phyloP scores from a whole-genome alignment of 1,140 invertebrate species.

The Macrotrachela quadricornifera region DNA sequence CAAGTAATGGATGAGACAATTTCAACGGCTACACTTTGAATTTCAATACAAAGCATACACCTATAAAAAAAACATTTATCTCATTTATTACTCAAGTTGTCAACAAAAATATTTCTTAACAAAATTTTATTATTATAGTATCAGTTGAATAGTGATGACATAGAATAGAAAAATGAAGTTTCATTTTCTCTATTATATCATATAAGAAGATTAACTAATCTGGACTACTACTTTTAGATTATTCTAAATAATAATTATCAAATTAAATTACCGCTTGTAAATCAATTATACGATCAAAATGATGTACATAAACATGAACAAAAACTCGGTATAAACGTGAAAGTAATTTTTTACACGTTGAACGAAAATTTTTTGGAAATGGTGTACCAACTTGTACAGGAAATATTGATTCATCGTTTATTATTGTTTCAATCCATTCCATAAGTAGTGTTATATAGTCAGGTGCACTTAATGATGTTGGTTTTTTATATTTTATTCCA shows the following conservation, averaged over 20 bases:
- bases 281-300: slow-evolving; percentile 67
- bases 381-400: slow-evolving; percentile 60
- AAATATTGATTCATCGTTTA: slow-evolving; percentile 69
- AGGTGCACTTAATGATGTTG: slow-evolving; percentile 60
- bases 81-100: too few relatives aligned
- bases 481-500: slow-evolving; percentile 60
- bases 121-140: too few relatives aligned
- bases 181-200: too few relatives aligned
- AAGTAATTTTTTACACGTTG: slow-evolving; percentile 62
- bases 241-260: not conserved
- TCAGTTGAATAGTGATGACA: too few relatives aligned
- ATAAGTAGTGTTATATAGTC: slow-evolving; percentile 67
- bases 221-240: too few relatives aligned
- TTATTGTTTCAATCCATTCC: slow-evolving; percentile 81
- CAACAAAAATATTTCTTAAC: too few relatives aligned
- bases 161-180: too few relatives aligned
- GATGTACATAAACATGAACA: slow-evolving; percentile 85
- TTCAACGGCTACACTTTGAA: too few relatives aligned
- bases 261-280: slow-evolving; percentile 56
- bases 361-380: slow-evolving; percentile 63
- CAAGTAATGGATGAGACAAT: too few relatives aligned
- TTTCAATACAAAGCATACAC: too few relatives aligned
- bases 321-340: slow-evolving; percentile 75
- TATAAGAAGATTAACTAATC: too few relatives aligned
- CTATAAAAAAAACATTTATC: too few relatives aligned